Conservation (phyloP, 2,113 vertebrate genomes). For the Gambusia affinis region DNA sequence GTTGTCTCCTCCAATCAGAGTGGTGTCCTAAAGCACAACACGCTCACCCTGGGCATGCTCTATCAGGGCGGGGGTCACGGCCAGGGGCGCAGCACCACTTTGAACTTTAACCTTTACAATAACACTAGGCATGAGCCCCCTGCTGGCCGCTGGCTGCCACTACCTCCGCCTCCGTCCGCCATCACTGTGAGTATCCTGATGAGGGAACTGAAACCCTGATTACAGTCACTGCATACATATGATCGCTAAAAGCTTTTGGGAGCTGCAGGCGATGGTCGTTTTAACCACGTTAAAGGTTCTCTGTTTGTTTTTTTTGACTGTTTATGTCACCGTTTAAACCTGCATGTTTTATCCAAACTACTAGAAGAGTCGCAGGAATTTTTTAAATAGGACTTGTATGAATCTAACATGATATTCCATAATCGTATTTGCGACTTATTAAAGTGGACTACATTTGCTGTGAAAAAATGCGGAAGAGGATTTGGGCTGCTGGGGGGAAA, state of each 20-base stretch:
- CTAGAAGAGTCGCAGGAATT: neutral
- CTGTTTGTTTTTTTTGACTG: neutral
- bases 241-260: conserved; percentile 17
- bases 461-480: too few species aligned
- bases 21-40: conserved; percentile 99
- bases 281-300: neutral
- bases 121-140: conserved; percentile 98
- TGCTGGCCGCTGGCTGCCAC: conserved; percentile 94
- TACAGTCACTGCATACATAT: conserved; percentile 17
- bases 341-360: neutral
- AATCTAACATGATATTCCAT: neutral
- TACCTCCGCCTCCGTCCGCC: conserved; percentile 77
- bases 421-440: neutral
- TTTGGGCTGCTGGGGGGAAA: too few species aligned
- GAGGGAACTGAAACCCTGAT: conserved; percentile 52
- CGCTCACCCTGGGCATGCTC: conserved; percentile 99
- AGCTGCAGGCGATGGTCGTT: conserved; percentile 16
- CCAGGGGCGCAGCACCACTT: conserved; percentile 92
- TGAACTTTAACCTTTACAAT: conserved; percentile 99
- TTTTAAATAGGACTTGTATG: neutral
- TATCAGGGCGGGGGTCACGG: conserved; percentile 93
- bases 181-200: conserved; percentile 80
- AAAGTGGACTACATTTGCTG: too few species aligned
- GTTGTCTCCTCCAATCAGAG: conserved; percentile 99
- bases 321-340: neutral